Base-by-base conservation (phyloP, 2,888 invertebrate species). In the Carterocephalus palaemon region DNA sequence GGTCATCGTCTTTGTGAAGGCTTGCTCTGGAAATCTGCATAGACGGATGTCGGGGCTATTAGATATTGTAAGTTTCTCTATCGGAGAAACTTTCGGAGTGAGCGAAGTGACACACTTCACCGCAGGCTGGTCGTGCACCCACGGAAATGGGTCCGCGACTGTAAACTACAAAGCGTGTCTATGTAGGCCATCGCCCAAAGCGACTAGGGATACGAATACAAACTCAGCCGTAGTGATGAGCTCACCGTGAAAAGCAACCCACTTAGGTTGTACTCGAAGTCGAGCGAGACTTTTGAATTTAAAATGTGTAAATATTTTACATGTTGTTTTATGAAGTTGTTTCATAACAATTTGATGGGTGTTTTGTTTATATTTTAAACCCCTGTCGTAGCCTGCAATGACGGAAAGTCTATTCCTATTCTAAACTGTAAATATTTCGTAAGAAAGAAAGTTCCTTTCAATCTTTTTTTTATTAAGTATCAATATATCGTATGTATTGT, bases 1-100 rank as follows among this genome's bases (percentile, higher is more conserved):
- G 83, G 79, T 78, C 78, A 72, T 59, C 62, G 59, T 70, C 67
- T 69, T 62, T 63, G 67, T 73, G 73, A 71, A 79, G 75, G 75
- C 70, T 76, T 71, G 81, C 76, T 83, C 82, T 82, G 82, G 80
- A 81, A 84, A 84, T 84, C 82, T 83, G 82, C 84, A 83, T 84
- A 83, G 80, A 82, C 83, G 84, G 84, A 84, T 83, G 82, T 81
- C 56, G 71, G 76, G 69, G 76, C 75, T 76, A 79, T 81, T 82
- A 82, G 77, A 80, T 78, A 79, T 78, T 76, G 80, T 79, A 71
- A 74, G 75, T 84, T 84, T 86, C 85, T 84, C 83, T 77, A 75
- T 74, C 64, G 80, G 81, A 75, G 84, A 84, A 86, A 85, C 84
- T 81, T 82, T 82, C 73, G 70, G 76, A 78, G 74, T 72, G 69